Conservation (phyloP, 1,140 invertebrate genomes). For the Pseudomyrmex concolor region DNA sequence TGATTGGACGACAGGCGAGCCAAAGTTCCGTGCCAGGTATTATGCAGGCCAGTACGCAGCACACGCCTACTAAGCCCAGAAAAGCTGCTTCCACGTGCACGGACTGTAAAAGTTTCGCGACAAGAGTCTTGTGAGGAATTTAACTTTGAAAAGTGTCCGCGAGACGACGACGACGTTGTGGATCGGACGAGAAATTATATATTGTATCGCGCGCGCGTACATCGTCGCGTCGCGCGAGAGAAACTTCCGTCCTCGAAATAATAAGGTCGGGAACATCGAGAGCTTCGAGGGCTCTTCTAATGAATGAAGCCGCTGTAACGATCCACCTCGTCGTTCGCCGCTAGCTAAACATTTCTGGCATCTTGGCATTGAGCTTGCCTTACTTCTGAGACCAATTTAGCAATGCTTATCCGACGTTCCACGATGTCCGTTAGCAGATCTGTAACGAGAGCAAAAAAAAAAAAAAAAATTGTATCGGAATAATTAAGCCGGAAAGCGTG, state of each 20-base stretch:
- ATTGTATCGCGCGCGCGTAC: background rate
- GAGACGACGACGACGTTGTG: background rate
- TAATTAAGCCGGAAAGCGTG: constrained; percentile 21
- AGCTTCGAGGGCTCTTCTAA: background rate
- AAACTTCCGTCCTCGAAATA: background rate
- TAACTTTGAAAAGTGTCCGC: constrained; percentile 1
- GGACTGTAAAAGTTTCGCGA: constrained; percentile 71
- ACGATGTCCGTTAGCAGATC: constrained; percentile 80
- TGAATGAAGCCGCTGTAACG: constrained; percentile 25
- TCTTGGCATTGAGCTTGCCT: constrained; percentile 49
- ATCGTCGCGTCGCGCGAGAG: background rate
- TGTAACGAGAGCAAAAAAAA: constrained; percentile 63
- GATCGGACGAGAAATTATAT: constrained; percentile 18
- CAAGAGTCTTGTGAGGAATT: constrained; percentile 28
- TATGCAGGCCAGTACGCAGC: constrained; percentile 80
- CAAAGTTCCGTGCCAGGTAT: constrained; percentile 82
- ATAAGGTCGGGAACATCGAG: background rate
- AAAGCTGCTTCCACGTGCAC: constrained; percentile 79
- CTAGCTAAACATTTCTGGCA: constrained; percentile 24
- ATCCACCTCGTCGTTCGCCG: background rate
- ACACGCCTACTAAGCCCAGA: constrained; percentile 75
- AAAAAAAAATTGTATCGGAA: background rate
- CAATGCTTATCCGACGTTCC: constrained; percentile 76
- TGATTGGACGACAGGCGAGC: constrained; percentile 81
- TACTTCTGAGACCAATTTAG: constrained; percentile 80